These are phyloP conservation scores for Phytoseiulus persimilis DNA, from an alignment of 2,888 invertebrate genomes.

Conservation along the genomic window DNA sequence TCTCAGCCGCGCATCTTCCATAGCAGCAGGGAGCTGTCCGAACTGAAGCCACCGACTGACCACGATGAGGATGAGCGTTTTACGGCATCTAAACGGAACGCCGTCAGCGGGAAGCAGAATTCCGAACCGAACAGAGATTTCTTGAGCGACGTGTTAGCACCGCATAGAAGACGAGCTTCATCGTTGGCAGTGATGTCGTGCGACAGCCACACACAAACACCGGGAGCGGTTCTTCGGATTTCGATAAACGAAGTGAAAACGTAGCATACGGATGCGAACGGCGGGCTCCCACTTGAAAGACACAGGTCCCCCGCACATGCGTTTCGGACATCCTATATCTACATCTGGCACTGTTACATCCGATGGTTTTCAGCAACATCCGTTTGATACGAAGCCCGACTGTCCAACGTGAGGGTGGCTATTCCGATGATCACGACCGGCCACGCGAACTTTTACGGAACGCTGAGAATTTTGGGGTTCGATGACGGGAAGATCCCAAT, in stretches of 20 bases:
- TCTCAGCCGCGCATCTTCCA: background rate
- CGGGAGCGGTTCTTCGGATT: too few species aligned
- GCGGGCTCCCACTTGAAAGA: background rate
- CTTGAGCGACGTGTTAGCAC: background rate
- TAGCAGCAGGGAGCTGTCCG: background rate
- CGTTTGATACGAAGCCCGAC: background rate
- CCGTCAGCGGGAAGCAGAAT: background rate
- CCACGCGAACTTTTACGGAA: background rate
- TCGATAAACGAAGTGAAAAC: background rate
- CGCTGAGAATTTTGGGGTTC: too few species aligned
- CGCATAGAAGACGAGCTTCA: background rate
- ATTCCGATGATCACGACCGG: background rate
- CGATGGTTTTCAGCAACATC: background rate
- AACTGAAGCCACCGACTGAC: background rate
- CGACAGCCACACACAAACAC: too few species aligned
- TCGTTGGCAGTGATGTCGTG: background rate
- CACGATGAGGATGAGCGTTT: background rate
- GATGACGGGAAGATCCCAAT: too few species aligned
- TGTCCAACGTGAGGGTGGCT: background rate
- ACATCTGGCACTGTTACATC: background rate
- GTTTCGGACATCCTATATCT: background rate
- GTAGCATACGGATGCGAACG: background rate
- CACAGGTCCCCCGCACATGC: background rate
- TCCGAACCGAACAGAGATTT: background rate
- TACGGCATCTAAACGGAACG: background rate